phyloP scores from a whole-genome alignment of 2,797 vertebrate genomes.

The Varecia variegata region DNA sequence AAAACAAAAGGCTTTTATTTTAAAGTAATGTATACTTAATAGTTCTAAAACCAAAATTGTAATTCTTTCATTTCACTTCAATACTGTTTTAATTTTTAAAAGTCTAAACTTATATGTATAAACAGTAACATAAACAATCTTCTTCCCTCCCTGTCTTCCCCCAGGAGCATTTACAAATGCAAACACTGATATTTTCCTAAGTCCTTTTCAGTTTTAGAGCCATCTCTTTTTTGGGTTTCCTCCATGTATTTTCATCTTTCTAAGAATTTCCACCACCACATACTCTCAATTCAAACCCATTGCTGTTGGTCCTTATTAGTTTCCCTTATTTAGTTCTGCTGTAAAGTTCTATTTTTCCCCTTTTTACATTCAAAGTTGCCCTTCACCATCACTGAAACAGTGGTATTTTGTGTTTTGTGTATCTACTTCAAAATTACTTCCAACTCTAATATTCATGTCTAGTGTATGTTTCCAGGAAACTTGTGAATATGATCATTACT shows the following conservation, averaged over 20 bases:
- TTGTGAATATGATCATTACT: not conserved
- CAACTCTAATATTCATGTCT: not conserved
- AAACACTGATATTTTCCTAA: not conserved
- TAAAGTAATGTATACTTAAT: not conserved
- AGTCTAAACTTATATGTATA: not conserved
- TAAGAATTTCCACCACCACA: not conserved
- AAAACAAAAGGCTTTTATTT: not conserved
- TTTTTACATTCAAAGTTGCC: not conserved
- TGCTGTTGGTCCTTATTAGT: not conserved
- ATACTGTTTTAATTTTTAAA: constrained; percentile 14
- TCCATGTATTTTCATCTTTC: not conserved
- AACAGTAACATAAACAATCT: not conserved
- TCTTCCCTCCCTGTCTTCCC: not conserved
- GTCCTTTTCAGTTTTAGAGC: not conserved
- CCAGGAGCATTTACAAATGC: not conserved
- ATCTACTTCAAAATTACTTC: not conserved
- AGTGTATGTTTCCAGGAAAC: not conserved
- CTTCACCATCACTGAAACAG: not conserved
- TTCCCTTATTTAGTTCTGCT: not conserved
- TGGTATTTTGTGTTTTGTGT: not conserved
- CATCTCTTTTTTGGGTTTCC: not conserved
- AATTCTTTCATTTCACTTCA: constrained; percentile 25
- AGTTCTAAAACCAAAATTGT: not conserved
- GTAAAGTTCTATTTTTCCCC: not conserved
- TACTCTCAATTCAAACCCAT: not conserved